Evolutionary conservation across 2,113 vertebrate species (phyloP).

Genomic region (Cephalopterus ornatus): DNA sequence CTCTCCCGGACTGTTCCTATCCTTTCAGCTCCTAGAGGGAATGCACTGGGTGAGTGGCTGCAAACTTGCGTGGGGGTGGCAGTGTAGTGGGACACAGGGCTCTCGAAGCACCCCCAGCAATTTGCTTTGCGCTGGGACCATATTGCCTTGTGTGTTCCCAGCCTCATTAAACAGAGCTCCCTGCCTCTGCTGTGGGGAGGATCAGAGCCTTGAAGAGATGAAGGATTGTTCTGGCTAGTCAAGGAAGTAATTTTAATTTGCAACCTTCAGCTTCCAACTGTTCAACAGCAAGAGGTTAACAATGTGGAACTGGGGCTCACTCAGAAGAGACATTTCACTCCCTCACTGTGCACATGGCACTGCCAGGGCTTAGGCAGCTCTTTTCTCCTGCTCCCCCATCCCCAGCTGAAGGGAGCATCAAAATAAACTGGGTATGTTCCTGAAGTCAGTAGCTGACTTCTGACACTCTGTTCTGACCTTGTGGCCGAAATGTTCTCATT

Average conservation of each 20-base stretch:
- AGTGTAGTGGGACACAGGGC: neutral
- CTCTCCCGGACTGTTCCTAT: neutral
- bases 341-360: neutral
- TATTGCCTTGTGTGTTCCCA: neutral
- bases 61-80: neutral
- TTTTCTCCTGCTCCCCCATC: neutral
- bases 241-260: slow-evolving; percentile 57
- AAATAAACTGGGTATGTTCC: neutral
- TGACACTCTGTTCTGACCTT: neutral
- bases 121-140: neutral
- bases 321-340: neutral
- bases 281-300: slow-evolving; percentile 45
- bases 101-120: neutral
- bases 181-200: neutral
- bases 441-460: neutral
- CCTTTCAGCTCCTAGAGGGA: neutral
- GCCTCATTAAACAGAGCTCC: neutral
- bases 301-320: neutral
- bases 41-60: neutral
- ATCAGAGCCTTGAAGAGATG: neutral
- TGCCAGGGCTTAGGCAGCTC: neutral
- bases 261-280: slow-evolving; percentile 24
- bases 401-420: neutral
- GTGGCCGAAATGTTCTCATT: neutral
- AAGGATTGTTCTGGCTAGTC: slow-evolving; percentile 20